A percentile compares a stretch with the other conserved stretches of the same genome.
Conservation (phyloP, 1,140 invertebrate genomes). For the Ganaspis sp. region DNA sequence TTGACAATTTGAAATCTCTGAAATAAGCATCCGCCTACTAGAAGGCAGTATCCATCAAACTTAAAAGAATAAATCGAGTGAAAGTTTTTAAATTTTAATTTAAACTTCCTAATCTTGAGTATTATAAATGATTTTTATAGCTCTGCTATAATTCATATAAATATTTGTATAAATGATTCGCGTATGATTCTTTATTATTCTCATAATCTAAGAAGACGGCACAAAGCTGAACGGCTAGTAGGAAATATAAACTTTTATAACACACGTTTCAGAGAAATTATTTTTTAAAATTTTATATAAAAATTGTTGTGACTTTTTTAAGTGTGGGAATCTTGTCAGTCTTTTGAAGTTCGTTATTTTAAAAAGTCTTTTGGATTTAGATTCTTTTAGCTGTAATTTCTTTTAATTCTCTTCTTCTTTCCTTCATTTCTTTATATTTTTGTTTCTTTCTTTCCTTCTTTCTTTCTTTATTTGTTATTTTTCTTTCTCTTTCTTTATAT, state of each 20-base stretch:
- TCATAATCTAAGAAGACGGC: conserved; percentile 71
- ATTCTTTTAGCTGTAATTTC: too few relatives aligned
- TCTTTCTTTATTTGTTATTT: too few relatives aligned
- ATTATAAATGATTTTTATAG: conserved; percentile 26
- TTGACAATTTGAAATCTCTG: too few relatives aligned
- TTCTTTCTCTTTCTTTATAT: too few relatives aligned
- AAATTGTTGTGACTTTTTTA: not conserved
- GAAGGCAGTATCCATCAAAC: too few relatives aligned
- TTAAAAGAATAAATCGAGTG: too few relatives aligned
- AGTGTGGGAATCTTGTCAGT: not conserved
- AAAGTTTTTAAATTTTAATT: too few relatives aligned
- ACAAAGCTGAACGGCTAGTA: conserved; percentile 74
- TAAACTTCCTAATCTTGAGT: too few relatives aligned
- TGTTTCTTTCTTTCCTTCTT: too few relatives aligned
- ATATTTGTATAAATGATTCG: conserved; percentile 39
- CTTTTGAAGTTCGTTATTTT: not conserved
- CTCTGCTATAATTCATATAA: conserved; percentile 40
- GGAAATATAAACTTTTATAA: conserved; percentile 72
- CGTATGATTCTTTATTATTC: conserved; percentile 55
- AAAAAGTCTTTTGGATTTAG: not conserved
- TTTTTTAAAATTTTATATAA: not conserved
- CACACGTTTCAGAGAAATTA: conserved; percentile 52
- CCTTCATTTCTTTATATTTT: too few relatives aligned
- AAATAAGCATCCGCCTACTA: too few relatives aligned
- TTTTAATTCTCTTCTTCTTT: not conserved